A percentile compares a stretch with the other conserved stretches of the same genome.
phyloP scores from a whole-genome alignment of 2,888 invertebrate species.

The Epinotia ramella region DNA sequence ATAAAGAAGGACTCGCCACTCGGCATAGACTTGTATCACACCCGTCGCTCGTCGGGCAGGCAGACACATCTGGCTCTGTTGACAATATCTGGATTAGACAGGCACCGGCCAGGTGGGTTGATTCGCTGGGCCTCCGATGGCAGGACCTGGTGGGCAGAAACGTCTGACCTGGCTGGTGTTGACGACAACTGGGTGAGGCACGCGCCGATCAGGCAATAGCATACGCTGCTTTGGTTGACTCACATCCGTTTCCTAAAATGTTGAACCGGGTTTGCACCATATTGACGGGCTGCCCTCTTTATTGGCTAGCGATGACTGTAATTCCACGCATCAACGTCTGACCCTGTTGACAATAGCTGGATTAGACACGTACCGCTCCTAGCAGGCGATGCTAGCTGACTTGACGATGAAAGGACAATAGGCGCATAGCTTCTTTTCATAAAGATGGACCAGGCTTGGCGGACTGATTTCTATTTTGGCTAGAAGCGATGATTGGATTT shows the following conservation, averaged over 20 bases:
- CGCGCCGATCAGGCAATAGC: not conserved
- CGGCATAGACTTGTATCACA: not conserved
- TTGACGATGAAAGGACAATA: not conserved
- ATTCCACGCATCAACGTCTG: not conserved
- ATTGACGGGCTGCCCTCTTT: too few species aligned
- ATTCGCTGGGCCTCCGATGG: not conserved
- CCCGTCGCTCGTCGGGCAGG: not conserved
- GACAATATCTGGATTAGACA: not conserved
- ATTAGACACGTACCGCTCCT: not conserved
- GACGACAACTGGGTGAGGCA: not conserved
- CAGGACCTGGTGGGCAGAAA: not conserved
- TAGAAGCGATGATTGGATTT: not conserved
- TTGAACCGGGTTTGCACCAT: too few species aligned
- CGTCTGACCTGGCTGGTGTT: not conserved
- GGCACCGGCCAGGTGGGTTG: not conserved
- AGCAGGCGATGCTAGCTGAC: not conserved
- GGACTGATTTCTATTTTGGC: not conserved
- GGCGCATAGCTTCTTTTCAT: not conserved
- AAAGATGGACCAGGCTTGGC: not conserved
- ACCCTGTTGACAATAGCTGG: not conserved
- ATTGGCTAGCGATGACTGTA: not conserved
- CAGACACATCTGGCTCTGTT: not conserved
- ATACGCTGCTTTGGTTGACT: too few species aligned
- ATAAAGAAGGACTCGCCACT: not conserved
- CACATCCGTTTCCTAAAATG: too few species aligned